These are phyloP conservation scores for Tipula confusa DNA, from an alignment of 2,888 invertebrate genomes.

Conservation along the genomic window DNA sequence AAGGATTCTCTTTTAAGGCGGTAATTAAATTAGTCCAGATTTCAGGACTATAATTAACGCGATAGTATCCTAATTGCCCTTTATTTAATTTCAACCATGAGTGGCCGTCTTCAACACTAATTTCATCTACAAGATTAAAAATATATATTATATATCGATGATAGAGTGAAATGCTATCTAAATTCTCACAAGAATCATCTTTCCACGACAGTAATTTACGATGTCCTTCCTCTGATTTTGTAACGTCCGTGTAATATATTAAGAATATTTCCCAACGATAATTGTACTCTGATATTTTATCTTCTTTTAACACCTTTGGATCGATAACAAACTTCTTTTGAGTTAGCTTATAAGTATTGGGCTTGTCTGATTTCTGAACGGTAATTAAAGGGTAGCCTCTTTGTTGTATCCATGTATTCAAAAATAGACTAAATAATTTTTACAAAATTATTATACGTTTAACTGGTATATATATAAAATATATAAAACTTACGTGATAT, in stretches of 20 bases:
- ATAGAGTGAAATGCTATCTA: neutral
- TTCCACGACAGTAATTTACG: neutral
- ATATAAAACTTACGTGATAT: conserved; percentile 45
- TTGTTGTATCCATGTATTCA: conserved; percentile 79
- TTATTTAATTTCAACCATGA: conserved; percentile 82
- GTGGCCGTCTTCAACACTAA: conserved; percentile 51
- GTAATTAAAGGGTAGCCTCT: conserved; percentile 80
- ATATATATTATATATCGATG: too few species aligned
- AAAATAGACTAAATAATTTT: conserved; percentile 34
- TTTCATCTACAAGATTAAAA: too few species aligned
- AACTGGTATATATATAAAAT: neutral
- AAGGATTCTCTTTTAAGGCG: conserved; percentile 44
- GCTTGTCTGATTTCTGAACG: conserved; percentile 53
- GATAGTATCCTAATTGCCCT: conserved; percentile 80
- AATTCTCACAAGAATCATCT: neutral
- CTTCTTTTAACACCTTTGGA: conserved; percentile 54
- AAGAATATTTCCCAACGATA: conserved; percentile 86
- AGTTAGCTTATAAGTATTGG: conserved; percentile 54
- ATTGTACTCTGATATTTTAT: conserved; percentile 52
- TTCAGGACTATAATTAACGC: conserved; percentile 71
- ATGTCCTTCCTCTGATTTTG: neutral
- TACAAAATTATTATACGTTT: neutral
- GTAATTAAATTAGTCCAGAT: conserved; percentile 58
- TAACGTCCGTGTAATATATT: conserved; percentile 62
- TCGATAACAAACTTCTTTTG: conserved; percentile 75